Conservation (phyloP, 2,888 invertebrate species). For the Cerastoderma edule region DNA sequence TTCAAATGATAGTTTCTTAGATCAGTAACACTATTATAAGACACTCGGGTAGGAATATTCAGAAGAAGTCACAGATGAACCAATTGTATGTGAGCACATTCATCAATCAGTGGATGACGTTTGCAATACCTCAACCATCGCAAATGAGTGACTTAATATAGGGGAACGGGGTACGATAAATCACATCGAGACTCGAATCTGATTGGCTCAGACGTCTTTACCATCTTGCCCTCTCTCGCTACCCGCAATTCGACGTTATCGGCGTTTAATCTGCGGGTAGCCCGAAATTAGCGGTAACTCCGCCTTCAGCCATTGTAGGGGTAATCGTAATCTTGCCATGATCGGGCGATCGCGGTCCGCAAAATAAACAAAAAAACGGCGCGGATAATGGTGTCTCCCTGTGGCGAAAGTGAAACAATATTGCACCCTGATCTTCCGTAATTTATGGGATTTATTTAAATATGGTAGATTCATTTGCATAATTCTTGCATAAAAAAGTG, state of each 20-base stretch:
- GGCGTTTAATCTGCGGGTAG: slow-evolving; percentile 29
- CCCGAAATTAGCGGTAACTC: slow-evolving; percentile 22
- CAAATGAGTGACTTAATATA: slow-evolving; percentile 18
- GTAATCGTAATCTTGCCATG: slow-evolving; percentile 26
- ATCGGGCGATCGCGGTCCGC: slow-evolving; percentile 25
- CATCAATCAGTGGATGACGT: slow-evolving; percentile 16
- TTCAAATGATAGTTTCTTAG: no score
- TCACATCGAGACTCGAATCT: slow-evolving; percentile 24
- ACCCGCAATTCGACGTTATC: slow-evolving; percentile 44
- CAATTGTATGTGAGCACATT: no score
- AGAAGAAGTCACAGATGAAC: no score
- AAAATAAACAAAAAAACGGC: slow-evolving; percentile 27
- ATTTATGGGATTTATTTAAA: slow-evolving; percentile 49
- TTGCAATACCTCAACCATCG: slow-evolving; percentile 1
- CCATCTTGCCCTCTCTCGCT: slow-evolving; percentile 17
- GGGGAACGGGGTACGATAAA: slow-evolving; percentile 16
- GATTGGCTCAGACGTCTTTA: slow-evolving; percentile 37
- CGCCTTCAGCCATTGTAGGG: slow-evolving; percentile 34
- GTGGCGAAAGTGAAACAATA: slow-evolving; percentile 43
- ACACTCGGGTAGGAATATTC: no score
- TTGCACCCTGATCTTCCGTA: slow-evolving; percentile 46
- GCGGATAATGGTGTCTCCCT: slow-evolving; percentile 46
- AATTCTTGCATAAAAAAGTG: slow-evolving; percentile 39
- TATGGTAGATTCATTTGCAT: slow-evolving; percentile 43
- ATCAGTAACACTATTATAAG: no score